phyloP scores from a whole-genome alignment of 2,113 vertebrate species.

The Ancistrus triradiatus region DNA sequence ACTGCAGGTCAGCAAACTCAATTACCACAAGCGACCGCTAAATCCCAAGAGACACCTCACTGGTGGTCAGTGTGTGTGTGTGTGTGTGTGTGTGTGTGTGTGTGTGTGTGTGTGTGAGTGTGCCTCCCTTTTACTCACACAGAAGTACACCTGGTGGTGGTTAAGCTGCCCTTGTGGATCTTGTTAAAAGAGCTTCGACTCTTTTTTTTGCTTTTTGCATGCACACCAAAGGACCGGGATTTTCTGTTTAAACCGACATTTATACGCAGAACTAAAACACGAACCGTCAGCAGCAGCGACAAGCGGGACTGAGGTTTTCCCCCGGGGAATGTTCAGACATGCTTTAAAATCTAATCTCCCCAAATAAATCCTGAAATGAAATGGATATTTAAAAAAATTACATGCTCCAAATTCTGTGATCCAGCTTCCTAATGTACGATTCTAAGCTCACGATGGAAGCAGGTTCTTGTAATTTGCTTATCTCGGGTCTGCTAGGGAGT shows the following conservation, averaged over 20 bases:
- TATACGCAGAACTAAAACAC: slow-evolving; percentile 11
- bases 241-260: slow-evolving; percentile 19
- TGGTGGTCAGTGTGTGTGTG: slow-evolving; percentile 51
- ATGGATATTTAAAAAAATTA: too few species aligned
- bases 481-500: too few species aligned
- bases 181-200: slow-evolving; percentile 60
- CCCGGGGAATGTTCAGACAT: neutral
- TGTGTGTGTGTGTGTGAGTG: slow-evolving; percentile 50
- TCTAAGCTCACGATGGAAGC: too few species aligned
- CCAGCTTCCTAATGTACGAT: too few species aligned
- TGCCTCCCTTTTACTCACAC: slow-evolving; percentile 58
- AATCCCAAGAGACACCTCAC: slow-evolving; percentile 68
- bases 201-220: slow-evolving; percentile 33
- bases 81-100: slow-evolving; percentile 49
- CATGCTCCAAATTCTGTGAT: too few species aligned
- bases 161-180: slow-evolving; percentile 60
- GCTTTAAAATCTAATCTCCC: too few species aligned
- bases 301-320: neutral
- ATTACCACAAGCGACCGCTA: slow-evolving; percentile 67
- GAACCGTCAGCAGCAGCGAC: neutral
- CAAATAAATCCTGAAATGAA: too few species aligned
- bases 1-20: slow-evolving; percentile 69
- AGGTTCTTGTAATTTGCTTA: too few species aligned
- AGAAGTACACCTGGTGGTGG: slow-evolving; percentile 63
- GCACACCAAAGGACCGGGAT: slow-evolving; percentile 1